Base-by-base conservation (phyloP, 2,113 vertebrate genomes). In the Mirza zaza region DNA sequence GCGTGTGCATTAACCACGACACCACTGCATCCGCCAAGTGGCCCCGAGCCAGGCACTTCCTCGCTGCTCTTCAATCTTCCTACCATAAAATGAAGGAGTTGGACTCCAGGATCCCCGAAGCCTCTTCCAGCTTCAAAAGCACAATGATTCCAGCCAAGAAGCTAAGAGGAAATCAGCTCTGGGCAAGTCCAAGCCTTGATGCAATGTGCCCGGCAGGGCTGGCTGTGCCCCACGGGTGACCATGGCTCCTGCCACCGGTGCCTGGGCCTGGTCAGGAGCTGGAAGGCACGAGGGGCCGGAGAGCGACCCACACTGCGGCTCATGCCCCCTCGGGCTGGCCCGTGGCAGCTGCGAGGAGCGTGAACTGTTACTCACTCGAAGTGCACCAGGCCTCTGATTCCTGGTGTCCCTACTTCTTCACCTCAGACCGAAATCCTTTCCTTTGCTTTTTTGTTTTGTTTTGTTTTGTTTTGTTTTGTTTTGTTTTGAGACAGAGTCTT, bases 61-160 rank as follows among this genome's bases (percentile, higher is more conserved):
- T 68, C 73, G 92, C 80, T 65, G 68, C 20, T 94, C 81, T 68
- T 77, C 61, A 48, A 21, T 45, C 84, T 87, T 71, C 68, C 71
- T 68, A 8, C 87, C n/a, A 57, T 80, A 55, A 79, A 89, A 90
- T 18, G 39, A 93, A 95, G 42, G 39, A 14, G 79, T 73, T 52
- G 48, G 50, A 39, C 59, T 59, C 52, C 83, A 61, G 48, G 20
- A 87, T 79, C 82, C 82, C 93, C 36, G 10, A 76, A 83, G 29
- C 59, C 73, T 81, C 52, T 87, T 70, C 83, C 36, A 71, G 48
- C 45, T 65, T 80, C 68, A 52, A 36, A 59, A 63, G 34, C 21
- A 23, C 39, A 52, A 15, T 6, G 25, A 87, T 21, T 75, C 29
- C 20, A 88, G 39, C 17, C 52, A 15, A 13, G 48, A 81, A 68